Evolutionary conservation across 2,888 invertebrate genomes (phyloP), one percentile per base, ranked within the genome.

Genomic region (Leptopterna dolabrata): DNA sequence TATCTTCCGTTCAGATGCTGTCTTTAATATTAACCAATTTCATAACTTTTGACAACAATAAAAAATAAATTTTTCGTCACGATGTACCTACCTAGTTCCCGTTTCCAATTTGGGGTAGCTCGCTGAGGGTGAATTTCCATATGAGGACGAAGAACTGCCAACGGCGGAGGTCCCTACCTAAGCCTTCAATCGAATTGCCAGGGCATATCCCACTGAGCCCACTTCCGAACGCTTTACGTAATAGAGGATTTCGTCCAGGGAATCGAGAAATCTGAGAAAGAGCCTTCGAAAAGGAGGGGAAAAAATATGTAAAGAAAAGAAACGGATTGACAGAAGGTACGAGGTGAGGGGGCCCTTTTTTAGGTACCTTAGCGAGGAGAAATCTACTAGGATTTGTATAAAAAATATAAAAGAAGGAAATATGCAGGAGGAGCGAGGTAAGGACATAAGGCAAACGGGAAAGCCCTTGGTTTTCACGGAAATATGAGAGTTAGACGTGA

Each of bases 351-450:
- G 63, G 63, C 63, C 24, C 24, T 63, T 63, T 24, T 19, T 63
- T 63, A 63, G 63, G 24, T 63, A 63, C 63, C 63, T 63, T 63
- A 24, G 63, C 63, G 63, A 24, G 9, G 82, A 70, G 30, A 83
- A 83, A 83, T 83, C 83, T 70, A 36, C 83, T n/a, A 43, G 83
- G 83, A 83, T 83, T 83, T 83, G 70, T 83, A 83, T 83, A 83
- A n/a, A n/a, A n/a, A 83, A 83, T 83, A 83, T 83, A 70, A 83
- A 63, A n/a, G 30, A 29, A 63, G 81, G 71, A 78, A 78, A 78
- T 78, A 78, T 78, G 78, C 78, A 43, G 30, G 36, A 45, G 41
- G 41, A 45, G 78, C 6, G 78, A 19, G 27, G 78, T 78, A 78
- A 45, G 78, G 78, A 78, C 78, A 78, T 78, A 78, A 78, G 78